phyloP scores from a whole-genome alignment of 2,113 vertebrate species.

The Siniperca chuatsi region DNA sequence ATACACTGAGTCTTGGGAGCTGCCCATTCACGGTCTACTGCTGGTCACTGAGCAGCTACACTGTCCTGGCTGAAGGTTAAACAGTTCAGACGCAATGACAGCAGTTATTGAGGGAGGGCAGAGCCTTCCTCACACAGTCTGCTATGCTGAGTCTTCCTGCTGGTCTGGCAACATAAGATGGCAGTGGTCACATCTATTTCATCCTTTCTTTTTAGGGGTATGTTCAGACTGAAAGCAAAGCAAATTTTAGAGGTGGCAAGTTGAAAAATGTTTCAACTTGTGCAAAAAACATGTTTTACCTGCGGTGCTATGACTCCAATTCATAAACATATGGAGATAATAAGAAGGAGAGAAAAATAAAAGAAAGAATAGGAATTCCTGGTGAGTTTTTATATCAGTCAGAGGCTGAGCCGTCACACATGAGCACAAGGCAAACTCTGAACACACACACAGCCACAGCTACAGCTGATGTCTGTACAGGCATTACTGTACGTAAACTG shows the following conservation, averaged over 20 bases:
- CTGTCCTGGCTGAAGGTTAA: not conserved
- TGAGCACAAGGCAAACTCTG: not conserved
- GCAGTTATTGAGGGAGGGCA: not conserved
- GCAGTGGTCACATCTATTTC: not conserved
- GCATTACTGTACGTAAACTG: not conserved
- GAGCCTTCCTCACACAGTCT: not conserved
- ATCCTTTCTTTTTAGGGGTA: not conserved
- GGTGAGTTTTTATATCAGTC: not conserved
- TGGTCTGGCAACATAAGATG: not conserved
- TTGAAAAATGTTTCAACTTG: not conserved
- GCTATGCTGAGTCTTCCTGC: not conserved
- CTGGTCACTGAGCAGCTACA: slow-evolving; percentile 8
- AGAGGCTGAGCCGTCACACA: not conserved
- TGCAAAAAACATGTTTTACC: not conserved
- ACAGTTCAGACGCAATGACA: not conserved
- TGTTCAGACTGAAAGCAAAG: not conserved
- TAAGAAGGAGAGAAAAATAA: not conserved
- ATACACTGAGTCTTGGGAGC: not conserved
- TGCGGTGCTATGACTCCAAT: not conserved
- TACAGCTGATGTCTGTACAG: not conserved
- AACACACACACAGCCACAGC: not conserved
- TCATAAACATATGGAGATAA: not conserved
- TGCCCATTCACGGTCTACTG: not conserved
- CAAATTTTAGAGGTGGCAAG: not conserved
- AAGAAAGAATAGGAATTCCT: not conserved